Evolutionary conservation across 2,113 vertebrate species (phyloP).

Genomic region (Phaethon lepturus): DNA sequence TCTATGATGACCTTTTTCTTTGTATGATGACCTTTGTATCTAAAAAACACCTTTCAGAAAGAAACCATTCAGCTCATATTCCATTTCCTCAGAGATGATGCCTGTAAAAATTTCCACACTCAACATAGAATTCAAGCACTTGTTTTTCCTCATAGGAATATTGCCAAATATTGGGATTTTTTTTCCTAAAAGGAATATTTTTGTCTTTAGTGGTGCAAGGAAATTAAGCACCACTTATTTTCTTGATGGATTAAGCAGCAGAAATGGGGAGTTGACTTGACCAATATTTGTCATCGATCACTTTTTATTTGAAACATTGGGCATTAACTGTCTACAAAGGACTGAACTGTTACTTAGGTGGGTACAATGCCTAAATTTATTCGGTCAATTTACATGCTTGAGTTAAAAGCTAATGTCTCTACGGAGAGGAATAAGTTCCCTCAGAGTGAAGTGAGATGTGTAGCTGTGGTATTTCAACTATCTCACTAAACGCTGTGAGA

Average conservation of each 20-base stretch:
- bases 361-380: neutral
- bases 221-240: neutral
- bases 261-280: neutral
- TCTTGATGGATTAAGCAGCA: neutral
- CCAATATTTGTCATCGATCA: neutral
- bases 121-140: neutral
- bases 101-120: neutral
- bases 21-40: neutral
- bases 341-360: neutral
- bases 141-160: neutral
- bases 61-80: neutral
- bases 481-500: neutral
- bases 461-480: neutral
- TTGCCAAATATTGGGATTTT: neutral
- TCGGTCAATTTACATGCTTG: neutral
- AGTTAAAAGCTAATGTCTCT: neutral
- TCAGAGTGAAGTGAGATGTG: neutral
- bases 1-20: neutral
- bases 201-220: neutral
- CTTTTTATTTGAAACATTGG: neutral
- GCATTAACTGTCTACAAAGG: neutral
- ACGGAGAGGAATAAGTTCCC: neutral
- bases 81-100: neutral
- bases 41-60: neutral
- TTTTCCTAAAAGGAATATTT: neutral